Evolutionary conservation across 2,797 vertebrate species (phyloP), one percentile per base, ranked within the genome.

Genomic region (Alectoris magna): DNA sequence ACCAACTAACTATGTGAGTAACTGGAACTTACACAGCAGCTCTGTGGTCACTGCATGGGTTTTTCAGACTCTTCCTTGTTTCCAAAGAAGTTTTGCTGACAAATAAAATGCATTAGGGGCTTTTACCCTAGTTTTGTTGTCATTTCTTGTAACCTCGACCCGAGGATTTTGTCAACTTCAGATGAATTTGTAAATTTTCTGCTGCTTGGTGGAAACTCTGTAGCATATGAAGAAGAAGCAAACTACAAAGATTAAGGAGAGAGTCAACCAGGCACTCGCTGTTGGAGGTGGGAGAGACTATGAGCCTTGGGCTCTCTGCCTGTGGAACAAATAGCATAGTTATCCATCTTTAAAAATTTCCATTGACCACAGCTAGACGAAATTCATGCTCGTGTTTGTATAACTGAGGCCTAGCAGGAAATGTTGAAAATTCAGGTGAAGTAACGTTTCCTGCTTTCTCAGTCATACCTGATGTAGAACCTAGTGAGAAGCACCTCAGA

Each of bases 361-460:
- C 18, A 34, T 21, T 81, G 46, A 55, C 23, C 51, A 26, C n/a
- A 43, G 34, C 15, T 63, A 67, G 43, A 60, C 23, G 9, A 76
- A 81, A 38, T 10, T 44, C 38, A 49, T 19, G 10, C 31, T 48
- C 5, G 2, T 2, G 6, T 82, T 79, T 76, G 22, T 18, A 19
- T 36, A 74, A 36, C 26, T 87, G 62, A 87, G 6, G 19, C 58
- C 1, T 8, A 84, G 31, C 14, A 84, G 63, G 12, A 36, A 3
- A 27, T 72, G 15, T 79, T 88, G 67, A 69, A 29, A 62, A 72
- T 51, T 31, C 53, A 89, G 53, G 27, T 68, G 11, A 21, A 59
- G 71, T 73, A 22, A 16, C 8, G 26, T 12, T 0, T 0, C 4
- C 26, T 68, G 13, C 38, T 81, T 29, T 79, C 34, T 67, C 41